Conservation (phyloP, 2,797 vertebrate species). For the Sciaenops ocellatus region DNA sequence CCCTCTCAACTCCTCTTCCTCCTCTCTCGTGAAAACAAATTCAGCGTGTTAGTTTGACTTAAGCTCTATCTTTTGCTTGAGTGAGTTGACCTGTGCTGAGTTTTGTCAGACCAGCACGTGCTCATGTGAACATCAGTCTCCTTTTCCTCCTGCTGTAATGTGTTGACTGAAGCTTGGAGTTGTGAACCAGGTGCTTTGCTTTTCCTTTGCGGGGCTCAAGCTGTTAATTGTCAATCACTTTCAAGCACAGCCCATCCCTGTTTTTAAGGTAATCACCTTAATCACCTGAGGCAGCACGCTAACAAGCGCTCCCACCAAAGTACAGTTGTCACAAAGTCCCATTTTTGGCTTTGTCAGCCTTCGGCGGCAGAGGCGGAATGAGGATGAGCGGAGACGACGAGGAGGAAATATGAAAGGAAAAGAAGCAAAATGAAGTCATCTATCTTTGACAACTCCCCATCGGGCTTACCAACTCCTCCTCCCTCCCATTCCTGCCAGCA, state of each 20-base stretch:
- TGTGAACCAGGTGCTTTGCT: not conserved
- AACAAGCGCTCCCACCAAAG: conserved; percentile 19
- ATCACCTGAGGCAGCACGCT: not conserved
- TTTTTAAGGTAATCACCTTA: conserved; percentile 30
- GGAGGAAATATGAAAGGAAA: conserved; percentile 23
- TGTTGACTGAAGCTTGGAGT: conserved; percentile 1
- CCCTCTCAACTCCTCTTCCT: conserved; percentile 17
- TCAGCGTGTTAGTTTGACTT: not conserved
- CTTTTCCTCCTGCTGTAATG: conserved; percentile 27
- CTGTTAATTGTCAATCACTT: conserved; percentile 16
- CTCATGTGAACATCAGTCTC: conserved; percentile 19
- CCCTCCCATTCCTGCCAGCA: conserved; percentile 26
- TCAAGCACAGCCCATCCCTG: conserved; percentile 3
- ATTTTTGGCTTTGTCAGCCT: conserved; percentile 4
- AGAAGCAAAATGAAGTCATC: conserved; percentile 59
- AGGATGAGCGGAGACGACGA: not conserved
- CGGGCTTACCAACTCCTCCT: conserved; percentile 28
- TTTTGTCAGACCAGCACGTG: conserved; percentile 8
- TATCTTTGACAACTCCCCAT: conserved; percentile 66
- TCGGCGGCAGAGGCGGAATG: not conserved
- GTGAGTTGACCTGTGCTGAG: conserved; percentile 6
- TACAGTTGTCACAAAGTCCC: not conserved
- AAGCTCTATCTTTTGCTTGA: conserved; percentile 4
- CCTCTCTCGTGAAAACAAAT: conserved; percentile 1
- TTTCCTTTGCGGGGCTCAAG: not conserved